These are phyloP conservation scores for Stenodera caucasica DNA, from an alignment of 2,888 invertebrate genomes.

Conservation along the genomic window DNA sequence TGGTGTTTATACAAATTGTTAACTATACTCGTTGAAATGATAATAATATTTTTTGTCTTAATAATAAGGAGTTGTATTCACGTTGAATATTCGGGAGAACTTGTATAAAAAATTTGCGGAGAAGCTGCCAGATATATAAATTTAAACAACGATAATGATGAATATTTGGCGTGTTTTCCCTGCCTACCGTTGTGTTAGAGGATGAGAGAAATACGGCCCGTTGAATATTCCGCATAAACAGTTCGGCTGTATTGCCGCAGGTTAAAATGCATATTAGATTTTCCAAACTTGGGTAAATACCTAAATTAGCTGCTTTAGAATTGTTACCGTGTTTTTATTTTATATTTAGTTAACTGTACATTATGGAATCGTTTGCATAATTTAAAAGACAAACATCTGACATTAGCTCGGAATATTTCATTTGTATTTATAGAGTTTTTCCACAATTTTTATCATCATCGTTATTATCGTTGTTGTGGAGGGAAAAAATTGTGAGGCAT, in stretches of 20 bases:
- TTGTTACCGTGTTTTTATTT: constrained; percentile 39
- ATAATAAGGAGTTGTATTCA: too few species aligned
- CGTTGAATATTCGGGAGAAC: too few species aligned
- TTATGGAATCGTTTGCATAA: constrained; percentile 34
- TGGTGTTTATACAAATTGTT: background rate
- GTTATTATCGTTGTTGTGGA: background rate
- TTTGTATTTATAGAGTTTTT: background rate
- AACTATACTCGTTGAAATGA: background rate
- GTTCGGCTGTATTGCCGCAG: constrained; percentile 42
- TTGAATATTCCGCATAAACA: constrained; percentile 44
- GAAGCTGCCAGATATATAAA: constrained; percentile 9
- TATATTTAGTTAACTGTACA: constrained; percentile 33
- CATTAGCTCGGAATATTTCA: background rate
- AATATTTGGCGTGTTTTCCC: constrained; percentile 16
- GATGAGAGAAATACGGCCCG: constrained; percentile 29
- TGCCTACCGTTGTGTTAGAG: constrained; percentile 15
- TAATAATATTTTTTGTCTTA: too few species aligned
- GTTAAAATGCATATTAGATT: constrained; percentile 47
- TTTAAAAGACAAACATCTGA: constrained; percentile 13
- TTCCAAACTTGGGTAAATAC: constrained; percentile 42
- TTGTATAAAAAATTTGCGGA: too few species aligned
- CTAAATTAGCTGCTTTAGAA: constrained; percentile 33
- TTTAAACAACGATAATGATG: constrained; percentile 22
- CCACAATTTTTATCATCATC: background rate
- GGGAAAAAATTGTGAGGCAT: background rate